phyloP scores from a whole-genome alignment of 2,888 invertebrate genomes.

The Caenorhabditis afra region DNA sequence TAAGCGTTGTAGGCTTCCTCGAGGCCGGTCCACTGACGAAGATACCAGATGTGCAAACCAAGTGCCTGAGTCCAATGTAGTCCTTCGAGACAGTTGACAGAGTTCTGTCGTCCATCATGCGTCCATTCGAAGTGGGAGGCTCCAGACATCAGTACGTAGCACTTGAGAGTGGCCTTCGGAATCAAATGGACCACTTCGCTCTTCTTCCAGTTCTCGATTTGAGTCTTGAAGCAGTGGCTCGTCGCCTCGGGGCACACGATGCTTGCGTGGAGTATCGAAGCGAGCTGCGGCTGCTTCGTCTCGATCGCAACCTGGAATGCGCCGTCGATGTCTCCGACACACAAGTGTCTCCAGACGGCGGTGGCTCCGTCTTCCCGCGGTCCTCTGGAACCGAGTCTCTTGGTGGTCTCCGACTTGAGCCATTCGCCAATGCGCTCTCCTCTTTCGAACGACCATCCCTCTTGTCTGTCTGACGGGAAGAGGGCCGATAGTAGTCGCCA shows the following conservation, averaged over 20 bases:
- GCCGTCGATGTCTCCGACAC: conserved; percentile 59
- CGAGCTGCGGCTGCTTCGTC: conserved; percentile 45
- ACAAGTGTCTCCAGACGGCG: conserved; percentile 60
- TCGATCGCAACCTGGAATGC: conserved; percentile 55
- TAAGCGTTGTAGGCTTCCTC: conserved; percentile 58
- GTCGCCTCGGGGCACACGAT: conserved; percentile 62
- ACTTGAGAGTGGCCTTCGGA: conserved; percentile 52
- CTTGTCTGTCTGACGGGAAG: conserved; percentile 58
- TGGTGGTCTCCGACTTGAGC: conserved; percentile 47
- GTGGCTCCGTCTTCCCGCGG: conserved; percentile 7
- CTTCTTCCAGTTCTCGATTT: conserved; percentile 60
- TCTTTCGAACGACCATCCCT: conserved; percentile 63
- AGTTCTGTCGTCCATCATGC: conserved; percentile 26
- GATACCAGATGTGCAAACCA: conserved; percentile 66
- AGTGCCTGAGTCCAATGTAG: conserved; percentile 67
- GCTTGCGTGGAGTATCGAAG: conserved; percentile 57
- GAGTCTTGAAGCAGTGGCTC: conserved; percentile 26
- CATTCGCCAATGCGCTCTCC: conserved; percentile 65
- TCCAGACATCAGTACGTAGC: conserved; percentile 68
- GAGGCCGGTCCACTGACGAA: conserved; percentile 57
- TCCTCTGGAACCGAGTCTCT: not conserved
- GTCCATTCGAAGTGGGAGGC: conserved; percentile 45
- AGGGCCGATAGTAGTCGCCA: conserved; percentile 65
- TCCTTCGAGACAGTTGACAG: conserved; percentile 65
- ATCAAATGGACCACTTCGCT: conserved; percentile 47